Evolutionary conservation across 2,113 vertebrate species (phyloP), one percentile per base, ranked within the genome.

Genomic region (Ictalurus furcatus): DNA sequence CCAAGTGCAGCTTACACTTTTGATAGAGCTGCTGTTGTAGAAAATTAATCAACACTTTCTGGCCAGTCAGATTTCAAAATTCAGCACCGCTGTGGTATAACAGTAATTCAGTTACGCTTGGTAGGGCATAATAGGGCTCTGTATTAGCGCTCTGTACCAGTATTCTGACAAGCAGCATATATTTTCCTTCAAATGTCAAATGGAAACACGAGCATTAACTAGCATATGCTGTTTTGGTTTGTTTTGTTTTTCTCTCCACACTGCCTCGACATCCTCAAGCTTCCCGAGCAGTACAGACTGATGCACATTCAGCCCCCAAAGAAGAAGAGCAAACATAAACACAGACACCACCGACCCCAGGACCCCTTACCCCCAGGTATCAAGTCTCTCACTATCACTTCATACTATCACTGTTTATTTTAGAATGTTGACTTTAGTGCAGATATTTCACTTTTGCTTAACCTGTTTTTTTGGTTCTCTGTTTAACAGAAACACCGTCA

Each of bases 271-370:
- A 19, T 23, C 44, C 88, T 52, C 81, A 92, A 99, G 98, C 95
- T 99, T 56, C 98, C 98, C 0, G 98, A 99, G 93, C 98, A 99
- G 92, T 98, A 98, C 93, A 97, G 98, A 90, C 94, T 99, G 89
- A 99, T 99, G 98, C 98, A 99, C 87, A 98, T 99, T 94, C 98
- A 99, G 93, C 98, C 98, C 0, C 98, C 98, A 85, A 99, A 99
- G 95, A 99, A 99, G 94, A 99, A 99, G 93, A 98, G 96, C 88
- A 99, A 99, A 92, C 97, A 99, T 93, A 99, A 98, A 76, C 97
- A 99, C 94, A 98, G 97, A 91, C 98, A 98, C 93, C 98, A 97
- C 92, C 96, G 98, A 16, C 96, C 97, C 0, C 98, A 98, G 93
- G 98, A 99, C 76, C 97, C 98, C 0, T 95, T 98, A 30, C 98